Evolutionary conservation across 2,113 vertebrate genomes (phyloP), one percentile per base, ranked within the genome.

Genomic region (Colius striatus): DNA sequence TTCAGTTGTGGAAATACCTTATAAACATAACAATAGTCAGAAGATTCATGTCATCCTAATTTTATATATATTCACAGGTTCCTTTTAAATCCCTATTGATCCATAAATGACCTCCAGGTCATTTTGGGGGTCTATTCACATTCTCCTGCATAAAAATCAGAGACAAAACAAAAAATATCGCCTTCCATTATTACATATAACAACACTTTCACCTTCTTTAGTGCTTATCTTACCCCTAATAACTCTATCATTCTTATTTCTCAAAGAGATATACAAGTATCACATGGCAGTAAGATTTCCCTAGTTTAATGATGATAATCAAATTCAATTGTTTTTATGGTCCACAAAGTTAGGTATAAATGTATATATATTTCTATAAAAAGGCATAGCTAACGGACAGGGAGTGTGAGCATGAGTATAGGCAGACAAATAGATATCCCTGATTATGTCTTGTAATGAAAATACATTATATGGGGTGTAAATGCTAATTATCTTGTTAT

Each of bases 291-390:
- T 66, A 41, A 47, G 1, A n/a, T 83, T 75, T 57, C 15, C 1
- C 9, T 71, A 5, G 2, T 71, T 84, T 72, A 48, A 50, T 21
- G 5, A 1, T 41, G 47, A 13, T 32, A 53, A 54, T 54, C 5
- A 41, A 23, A 62, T 72, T 63, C 32, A 45, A 9, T 6, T 10
- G 45, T 12, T 58, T 84, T 81, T 77, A 68, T 43, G 23, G 21
- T 55, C 27, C 13, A 1, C 65, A 68, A 74, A 32, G 7, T 45
- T 67, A 62, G 0, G 0, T n/a, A 23, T 4, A 57, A 1, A 34
- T 41, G 2, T 48, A 30, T 10, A 26, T 48, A 6, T 57, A 5
- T 53, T n/a, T 84, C 3, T 54, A 17, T 23, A 62, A 22, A 5
- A 45, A 2, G 2, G 2, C 5, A 34, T 70, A n/a, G 61, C 74